Conservation (phyloP, 1,140 invertebrate genomes). For the Drosophila micromelanica region DNA sequence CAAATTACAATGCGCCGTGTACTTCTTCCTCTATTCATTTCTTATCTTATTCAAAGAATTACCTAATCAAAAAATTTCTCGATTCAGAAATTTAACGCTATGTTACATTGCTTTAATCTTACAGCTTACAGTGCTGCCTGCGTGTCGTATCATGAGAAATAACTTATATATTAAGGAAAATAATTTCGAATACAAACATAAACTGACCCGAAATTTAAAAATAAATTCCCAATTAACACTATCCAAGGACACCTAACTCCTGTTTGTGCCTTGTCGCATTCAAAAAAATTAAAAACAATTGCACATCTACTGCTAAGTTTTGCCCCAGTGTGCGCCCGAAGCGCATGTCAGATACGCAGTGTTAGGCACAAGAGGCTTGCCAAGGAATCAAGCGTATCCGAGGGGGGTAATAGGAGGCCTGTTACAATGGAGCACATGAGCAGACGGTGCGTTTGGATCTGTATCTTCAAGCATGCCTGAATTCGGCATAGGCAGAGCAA, state of each 20-base stretch:
- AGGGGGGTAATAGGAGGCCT: slow-evolving; percentile 8
- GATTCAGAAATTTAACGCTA: background rate
- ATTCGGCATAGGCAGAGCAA: slow-evolving; percentile 19
- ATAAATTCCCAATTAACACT: background rate
- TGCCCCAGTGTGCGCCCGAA: slow-evolving; percentile 22
- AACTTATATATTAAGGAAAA: background rate
- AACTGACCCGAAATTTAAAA: background rate
- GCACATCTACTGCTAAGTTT: background rate
- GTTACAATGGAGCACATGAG: slow-evolving; percentile 1
- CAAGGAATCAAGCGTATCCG: slow-evolving; percentile 76
- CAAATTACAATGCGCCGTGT: no score
- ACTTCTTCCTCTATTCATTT: no score
- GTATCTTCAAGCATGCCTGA: slow-evolving; percentile 77
- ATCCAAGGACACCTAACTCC: background rate
- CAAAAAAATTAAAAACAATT: slow-evolving; percentile 5
- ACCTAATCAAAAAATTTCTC: background rate
- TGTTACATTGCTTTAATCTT: background rate
- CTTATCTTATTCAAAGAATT: no score
- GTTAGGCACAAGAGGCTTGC: slow-evolving; percentile 71
- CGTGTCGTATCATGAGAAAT: background rate
- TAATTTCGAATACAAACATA: background rate
- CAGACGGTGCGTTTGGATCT: slow-evolving; percentile 15
- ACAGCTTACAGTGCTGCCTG: background rate
- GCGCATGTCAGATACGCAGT: slow-evolving; percentile 77
- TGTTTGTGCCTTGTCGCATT: background rate